A percentile compares a stretch with the other conserved stretches of the same genome.
Conservation (phyloP, 2,888 invertebrate genomes). For the Pristionchus japonicus region DNA sequence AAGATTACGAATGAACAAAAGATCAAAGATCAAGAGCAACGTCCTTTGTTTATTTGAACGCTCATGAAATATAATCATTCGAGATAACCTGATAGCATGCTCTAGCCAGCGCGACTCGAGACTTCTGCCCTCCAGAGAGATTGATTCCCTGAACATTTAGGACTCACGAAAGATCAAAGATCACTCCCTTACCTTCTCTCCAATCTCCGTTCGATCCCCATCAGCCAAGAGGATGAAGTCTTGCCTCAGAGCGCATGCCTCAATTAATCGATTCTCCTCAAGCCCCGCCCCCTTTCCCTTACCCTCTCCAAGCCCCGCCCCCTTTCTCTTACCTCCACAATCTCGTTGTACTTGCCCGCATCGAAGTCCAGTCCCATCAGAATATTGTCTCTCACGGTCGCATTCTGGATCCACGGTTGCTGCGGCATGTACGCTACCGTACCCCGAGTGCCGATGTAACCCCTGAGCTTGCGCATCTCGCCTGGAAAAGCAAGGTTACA, state of each 20-base stretch:
- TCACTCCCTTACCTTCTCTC: slow-evolving; percentile 61
- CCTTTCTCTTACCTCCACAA: slow-evolving; percentile 54
- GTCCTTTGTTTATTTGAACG: no score
- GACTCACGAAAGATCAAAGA: background rate
- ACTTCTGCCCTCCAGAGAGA: slow-evolving; percentile 73
- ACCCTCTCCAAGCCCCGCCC: background rate
- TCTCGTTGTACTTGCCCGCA: slow-evolving; percentile 33
- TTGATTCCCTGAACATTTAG: slow-evolving; percentile 66
- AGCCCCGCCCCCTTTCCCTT: no score
- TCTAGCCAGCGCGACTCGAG: slow-evolving; percentile 89
- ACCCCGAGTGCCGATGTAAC: slow-evolving; percentile 76
- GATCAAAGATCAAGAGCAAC: slow-evolving; percentile 4
- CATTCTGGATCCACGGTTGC: slow-evolving; percentile 97
- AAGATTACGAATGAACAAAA: background rate
- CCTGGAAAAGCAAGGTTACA: background rate
- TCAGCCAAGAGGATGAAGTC: slow-evolving; percentile 67
- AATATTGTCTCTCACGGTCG: slow-evolving; percentile 50
- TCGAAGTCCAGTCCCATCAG: slow-evolving; percentile 50
- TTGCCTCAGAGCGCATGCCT: slow-evolving; percentile 66
- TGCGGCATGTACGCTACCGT: slow-evolving; percentile 89
- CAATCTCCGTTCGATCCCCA: slow-evolving; percentile 73
- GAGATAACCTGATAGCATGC: slow-evolving; percentile 85
- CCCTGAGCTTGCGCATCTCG: slow-evolving; percentile 41
- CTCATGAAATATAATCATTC: no score
- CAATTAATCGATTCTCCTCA: slow-evolving; percentile 38